Conservation (phyloP, 1,140 invertebrate species). For the Anastrepha ludens region DNA sequence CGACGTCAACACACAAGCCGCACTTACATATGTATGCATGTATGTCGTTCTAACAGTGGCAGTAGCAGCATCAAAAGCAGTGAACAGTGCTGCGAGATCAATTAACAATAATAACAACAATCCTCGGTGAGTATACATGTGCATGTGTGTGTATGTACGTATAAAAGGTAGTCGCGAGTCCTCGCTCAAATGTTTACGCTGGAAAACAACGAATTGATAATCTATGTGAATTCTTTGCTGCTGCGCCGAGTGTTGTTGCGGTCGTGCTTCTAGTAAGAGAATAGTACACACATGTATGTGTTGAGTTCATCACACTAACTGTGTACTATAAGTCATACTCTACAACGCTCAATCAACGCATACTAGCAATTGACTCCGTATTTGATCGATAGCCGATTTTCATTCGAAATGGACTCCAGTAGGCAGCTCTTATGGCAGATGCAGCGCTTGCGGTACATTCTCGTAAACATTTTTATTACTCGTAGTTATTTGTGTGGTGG, state of each 20-base stretch:
- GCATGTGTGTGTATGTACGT: no score
- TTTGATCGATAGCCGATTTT: neutral
- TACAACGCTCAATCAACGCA: neutral
- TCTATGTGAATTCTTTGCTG: neutral
- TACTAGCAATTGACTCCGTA: no score
- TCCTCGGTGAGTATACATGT: no score
- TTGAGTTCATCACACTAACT: no score
- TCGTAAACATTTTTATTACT: no score
- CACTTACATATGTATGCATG: neutral
- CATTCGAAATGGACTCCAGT: neutral
- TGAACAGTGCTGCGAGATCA: neutral
- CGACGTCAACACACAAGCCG: neutral
- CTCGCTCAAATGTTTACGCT: conserved; percentile 15
- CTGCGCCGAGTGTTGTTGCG: neutral
- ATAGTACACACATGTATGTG: no score
- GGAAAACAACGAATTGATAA: conserved; percentile 36
- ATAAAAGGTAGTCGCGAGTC: neutral
- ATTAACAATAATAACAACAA: conserved; percentile 17
- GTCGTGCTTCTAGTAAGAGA: neutral
- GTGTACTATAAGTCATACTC: no score
- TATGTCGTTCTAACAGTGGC: neutral
- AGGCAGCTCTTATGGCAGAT: no score
- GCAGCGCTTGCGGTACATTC: no score
- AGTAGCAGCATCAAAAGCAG: neutral
- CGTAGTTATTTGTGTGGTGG: neutral